Percentiles rank a stretch among this genome's conserved stretches.
Conservation (phyloP, 2,888 invertebrate species). For the Andrena fulva region DNA sequence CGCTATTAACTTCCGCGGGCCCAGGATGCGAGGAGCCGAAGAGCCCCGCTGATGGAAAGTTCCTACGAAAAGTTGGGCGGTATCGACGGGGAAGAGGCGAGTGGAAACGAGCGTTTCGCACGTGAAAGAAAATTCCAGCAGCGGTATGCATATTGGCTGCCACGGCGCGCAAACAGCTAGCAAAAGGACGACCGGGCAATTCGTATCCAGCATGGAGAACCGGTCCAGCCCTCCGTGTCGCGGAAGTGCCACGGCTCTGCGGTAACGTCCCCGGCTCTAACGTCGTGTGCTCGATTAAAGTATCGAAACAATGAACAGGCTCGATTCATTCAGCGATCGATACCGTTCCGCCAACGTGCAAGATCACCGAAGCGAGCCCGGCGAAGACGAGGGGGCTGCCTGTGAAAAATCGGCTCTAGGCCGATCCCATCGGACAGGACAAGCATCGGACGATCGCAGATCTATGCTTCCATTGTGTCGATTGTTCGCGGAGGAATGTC, state of each 20-base stretch:
- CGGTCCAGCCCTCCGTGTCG: conserved; percentile 67
- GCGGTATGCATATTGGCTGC: conserved; percentile 5
- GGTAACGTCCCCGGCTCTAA: conserved; percentile 63
- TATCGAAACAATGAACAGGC: conserved; percentile 60
- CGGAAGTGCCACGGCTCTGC: conserved; percentile 64
- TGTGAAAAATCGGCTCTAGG: neutral
- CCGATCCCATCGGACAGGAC: too few species aligned
- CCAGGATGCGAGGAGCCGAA: too few species aligned
- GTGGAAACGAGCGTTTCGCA: conserved; percentile 33
- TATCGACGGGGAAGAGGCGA: neutral
- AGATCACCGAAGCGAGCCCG: neutral
- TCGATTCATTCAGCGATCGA: conserved; percentile 62
- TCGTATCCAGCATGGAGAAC: conserved; percentile 70
- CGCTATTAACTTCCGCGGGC: too few species aligned
- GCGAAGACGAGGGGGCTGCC: neutral
- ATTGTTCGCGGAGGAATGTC: too few species aligned
- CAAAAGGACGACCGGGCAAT: conserved; percentile 68
- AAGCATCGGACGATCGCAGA: neutral
- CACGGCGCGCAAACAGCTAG: conserved; percentile 42
- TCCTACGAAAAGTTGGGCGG: neutral
- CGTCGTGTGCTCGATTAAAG: conserved; percentile 63
- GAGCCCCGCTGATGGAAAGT: neutral
- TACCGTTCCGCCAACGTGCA: conserved; percentile 28
- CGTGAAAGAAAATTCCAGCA: conserved; percentile 38
- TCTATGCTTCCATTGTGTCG: too few species aligned